A percentile compares a stretch with the other conserved stretches of the same genome.
Evolutionary conservation across 2,113 vertebrate species (phyloP).

Genomic region (Sula dactylatra): DNA sequence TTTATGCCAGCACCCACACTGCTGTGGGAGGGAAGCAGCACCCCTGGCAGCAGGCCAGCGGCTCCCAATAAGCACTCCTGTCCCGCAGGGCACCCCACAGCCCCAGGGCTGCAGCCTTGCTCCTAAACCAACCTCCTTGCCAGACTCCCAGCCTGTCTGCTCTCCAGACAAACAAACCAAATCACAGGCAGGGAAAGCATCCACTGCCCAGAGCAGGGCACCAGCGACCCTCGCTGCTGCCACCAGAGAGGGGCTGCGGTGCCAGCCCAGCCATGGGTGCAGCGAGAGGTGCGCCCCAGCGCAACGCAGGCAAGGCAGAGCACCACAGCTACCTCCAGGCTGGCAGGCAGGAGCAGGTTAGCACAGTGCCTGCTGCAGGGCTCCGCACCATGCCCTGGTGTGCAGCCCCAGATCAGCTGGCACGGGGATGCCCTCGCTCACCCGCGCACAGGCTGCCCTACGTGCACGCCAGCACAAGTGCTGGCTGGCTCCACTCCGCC

Average conservation of each 20-base stretch:
- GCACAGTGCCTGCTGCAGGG: background rate
- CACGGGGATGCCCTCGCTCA: background rate
- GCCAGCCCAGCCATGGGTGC: background rate
- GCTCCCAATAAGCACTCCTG: background rate
- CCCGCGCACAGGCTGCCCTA: background rate
- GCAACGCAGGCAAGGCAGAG: background rate
- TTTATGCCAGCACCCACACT: background rate
- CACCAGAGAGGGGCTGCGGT: background rate
- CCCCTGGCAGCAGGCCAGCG: background rate
- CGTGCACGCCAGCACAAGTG: background rate
- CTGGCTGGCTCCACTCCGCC: background rate
- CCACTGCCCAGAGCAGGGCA: background rate
- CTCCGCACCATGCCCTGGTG: fast-evolving
- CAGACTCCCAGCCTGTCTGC: background rate
- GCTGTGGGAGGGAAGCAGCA: background rate
- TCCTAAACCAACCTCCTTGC: background rate
- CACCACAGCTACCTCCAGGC: fast-evolving
- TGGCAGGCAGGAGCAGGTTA: background rate
- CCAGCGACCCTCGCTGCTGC: background rate
- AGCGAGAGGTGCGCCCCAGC: background rate
- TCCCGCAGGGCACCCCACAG: fast-evolving
- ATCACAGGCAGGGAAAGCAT: background rate
- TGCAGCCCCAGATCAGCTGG: background rate
- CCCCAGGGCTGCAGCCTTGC: background rate
- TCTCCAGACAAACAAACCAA: background rate